phyloP scores from a whole-genome alignment of 2,888 invertebrate species.

The Morpho deidamia region DNA sequence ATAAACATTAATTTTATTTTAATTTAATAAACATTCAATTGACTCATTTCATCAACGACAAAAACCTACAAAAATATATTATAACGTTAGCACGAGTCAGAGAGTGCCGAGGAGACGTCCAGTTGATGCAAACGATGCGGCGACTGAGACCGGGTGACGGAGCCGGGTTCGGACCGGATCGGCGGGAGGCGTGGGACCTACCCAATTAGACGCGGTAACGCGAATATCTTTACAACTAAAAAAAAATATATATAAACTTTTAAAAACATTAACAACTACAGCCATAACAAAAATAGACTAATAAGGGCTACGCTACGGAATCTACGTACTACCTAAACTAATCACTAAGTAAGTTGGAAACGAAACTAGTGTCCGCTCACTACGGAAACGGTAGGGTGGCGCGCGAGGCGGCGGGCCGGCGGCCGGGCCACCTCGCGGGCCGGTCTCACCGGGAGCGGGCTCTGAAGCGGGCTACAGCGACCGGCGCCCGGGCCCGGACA shows the following conservation, averaged over 20 bases:
- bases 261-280: slow-evolving; percentile 76
- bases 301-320: slow-evolving; percentile 73
- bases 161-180: slow-evolving; percentile 20
- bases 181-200: slow-evolving; percentile 31
- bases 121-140: slow-evolving; percentile 29
- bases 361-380: slow-evolving; percentile 71
- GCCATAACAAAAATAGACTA: slow-evolving; percentile 77
- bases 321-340: slow-evolving; percentile 73
- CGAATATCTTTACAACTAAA: slow-evolving; percentile 62
- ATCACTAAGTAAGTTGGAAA: slow-evolving; percentile 67
- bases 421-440: slow-evolving; percentile 27
- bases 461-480: slow-evolving; percentile 51
- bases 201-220: slow-evolving; percentile 41
- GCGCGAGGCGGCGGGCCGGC: slow-evolving; percentile 30
- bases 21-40: slow-evolving; percentile 77
- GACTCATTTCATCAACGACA: slow-evolving; percentile 76
- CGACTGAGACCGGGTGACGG: slow-evolving; percentile 26
- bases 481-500: slow-evolving; percentile 23
- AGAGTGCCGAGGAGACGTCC: slow-evolving; percentile 52
- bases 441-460: slow-evolving; percentile 51
- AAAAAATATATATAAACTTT: slow-evolving; percentile 62
- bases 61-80: slow-evolving; percentile 77
- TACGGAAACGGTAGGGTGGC: slow-evolving; percentile 54
- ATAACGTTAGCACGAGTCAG: slow-evolving; percentile 72
- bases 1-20: slow-evolving; percentile 71